Conservation (phyloP, 1,140 invertebrate genomes). For the Ctenoplectra terminalis region DNA sequence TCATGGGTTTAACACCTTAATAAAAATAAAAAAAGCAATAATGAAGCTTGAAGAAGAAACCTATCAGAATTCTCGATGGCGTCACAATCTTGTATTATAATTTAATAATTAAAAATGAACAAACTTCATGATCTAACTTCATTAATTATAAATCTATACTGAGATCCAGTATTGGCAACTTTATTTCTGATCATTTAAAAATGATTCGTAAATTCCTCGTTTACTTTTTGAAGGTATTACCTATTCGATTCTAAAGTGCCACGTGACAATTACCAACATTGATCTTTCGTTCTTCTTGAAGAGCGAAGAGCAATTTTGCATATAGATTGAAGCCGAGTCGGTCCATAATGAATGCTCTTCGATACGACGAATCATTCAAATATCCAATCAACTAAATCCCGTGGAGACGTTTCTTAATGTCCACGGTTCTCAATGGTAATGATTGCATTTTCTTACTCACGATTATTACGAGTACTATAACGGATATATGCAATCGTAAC, state of each 20-base stretch:
- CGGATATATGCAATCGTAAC: not conserved
- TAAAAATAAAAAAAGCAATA: no score
- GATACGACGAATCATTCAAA: conserved; percentile 7
- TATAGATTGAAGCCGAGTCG: conserved; percentile 35
- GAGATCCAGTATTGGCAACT: no score
- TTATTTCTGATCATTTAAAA: not conserved
- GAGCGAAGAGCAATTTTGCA: conserved; percentile 37
- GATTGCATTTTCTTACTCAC: not conserved
- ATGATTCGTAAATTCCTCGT: not conserved
- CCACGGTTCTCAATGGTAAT: not conserved
- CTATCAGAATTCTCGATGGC: no score
- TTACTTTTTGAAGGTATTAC: not conserved
- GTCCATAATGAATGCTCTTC: conserved; percentile 33
- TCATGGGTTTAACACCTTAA: no score
- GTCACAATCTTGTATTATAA: no score
- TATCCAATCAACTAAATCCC: conserved; percentile 30
- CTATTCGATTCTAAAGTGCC: not conserved
- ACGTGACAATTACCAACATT: conserved; percentile 23
- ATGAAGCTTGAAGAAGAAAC: no score
- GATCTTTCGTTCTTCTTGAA: conserved; percentile 17
- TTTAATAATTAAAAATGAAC: no score
- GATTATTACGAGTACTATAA: not conserved
- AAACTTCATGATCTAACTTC: no score
- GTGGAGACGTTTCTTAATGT: conserved; percentile 12
- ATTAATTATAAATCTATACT: no score